A percentile compares a stretch with the other conserved stretches of the same genome.
Conservation (phyloP, 23 tunicate species). For the Corella eumyota region DNA sequence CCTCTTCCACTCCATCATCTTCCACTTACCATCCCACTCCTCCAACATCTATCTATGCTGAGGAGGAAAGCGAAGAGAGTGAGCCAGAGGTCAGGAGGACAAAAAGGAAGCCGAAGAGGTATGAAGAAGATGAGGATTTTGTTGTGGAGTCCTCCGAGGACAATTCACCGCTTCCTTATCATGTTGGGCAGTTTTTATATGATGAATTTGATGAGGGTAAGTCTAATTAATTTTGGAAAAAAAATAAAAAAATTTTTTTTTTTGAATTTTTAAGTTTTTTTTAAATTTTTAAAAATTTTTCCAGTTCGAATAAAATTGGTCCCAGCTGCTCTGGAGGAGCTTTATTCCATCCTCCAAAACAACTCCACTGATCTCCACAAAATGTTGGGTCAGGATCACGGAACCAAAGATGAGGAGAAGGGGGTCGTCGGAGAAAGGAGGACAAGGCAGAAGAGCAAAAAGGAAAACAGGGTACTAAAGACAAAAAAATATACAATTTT, state of each 20-base stretch:
- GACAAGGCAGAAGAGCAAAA: conserved; percentile 54
- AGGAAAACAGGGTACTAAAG: conserved; percentile 46
- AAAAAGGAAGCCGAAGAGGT: conserved; percentile 35
- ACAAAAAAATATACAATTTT: neutral
- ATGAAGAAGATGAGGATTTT: conserved; percentile 46
- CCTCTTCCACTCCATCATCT: no score
- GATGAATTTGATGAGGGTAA: conserved; percentile 34
- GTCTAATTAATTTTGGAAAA: neutral
- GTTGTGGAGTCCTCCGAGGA: conserved; percentile 29
- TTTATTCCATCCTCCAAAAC: conserved; percentile 27
- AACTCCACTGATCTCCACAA: conserved; percentile 26
- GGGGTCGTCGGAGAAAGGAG: conserved; percentile 30
- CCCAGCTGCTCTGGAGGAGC: conserved; percentile 49
- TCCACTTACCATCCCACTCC: conserved; percentile 11
- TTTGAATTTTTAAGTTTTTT: neutral
- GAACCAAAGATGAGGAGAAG: conserved; percentile 1
- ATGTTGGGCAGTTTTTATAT: conserved; percentile 3
- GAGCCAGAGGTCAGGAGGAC: conserved; percentile 39
- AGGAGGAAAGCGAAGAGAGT: conserved; percentile 28
- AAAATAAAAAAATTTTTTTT: no score
- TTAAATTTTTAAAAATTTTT: neutral
- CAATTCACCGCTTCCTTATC: neutral
- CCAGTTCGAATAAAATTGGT: conserved; percentile 26
- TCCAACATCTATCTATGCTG: conserved; percentile 33
- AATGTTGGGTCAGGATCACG: conserved; percentile 21